phyloP scores from a whole-genome alignment of 2,797 vertebrate genomes.

The Enteromius argenteus region DNA sequence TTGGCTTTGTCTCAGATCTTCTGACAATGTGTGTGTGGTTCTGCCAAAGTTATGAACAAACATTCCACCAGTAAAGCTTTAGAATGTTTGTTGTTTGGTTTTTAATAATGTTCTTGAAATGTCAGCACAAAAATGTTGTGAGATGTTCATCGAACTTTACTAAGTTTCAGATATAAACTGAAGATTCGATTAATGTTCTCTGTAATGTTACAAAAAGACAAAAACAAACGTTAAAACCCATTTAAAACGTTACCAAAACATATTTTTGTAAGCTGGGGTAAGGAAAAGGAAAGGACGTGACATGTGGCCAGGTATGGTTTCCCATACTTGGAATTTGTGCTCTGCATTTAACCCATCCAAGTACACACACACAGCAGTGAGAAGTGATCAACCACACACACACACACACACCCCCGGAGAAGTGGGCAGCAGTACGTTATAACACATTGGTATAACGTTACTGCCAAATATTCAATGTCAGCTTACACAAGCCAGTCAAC shows the following conservation, averaged over 20 bases:
- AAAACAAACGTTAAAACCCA: background rate
- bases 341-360: too few species aligned
- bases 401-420: too few species aligned
- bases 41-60: background rate
- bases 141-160: background rate
- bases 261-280: background rate
- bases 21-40: background rate
- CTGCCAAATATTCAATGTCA: too few species aligned
- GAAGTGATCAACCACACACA: too few species aligned
- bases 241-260: background rate
- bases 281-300: too few species aligned
- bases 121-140: background rate
- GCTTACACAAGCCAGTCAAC: background rate
- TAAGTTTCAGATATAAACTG: background rate
- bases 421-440: too few species aligned
- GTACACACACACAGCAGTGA: too few species aligned
- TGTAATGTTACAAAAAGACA: background rate
- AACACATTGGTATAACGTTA: background rate
- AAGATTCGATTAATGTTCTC: background rate
- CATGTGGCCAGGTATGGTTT: too few species aligned
- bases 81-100: background rate
- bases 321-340: too few species aligned
- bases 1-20: background rate
- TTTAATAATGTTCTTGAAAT: background rate
- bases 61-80: background rate